Conservation (phyloP, 2,888 invertebrate genomes). For the Ormyrus labotus region DNA sequence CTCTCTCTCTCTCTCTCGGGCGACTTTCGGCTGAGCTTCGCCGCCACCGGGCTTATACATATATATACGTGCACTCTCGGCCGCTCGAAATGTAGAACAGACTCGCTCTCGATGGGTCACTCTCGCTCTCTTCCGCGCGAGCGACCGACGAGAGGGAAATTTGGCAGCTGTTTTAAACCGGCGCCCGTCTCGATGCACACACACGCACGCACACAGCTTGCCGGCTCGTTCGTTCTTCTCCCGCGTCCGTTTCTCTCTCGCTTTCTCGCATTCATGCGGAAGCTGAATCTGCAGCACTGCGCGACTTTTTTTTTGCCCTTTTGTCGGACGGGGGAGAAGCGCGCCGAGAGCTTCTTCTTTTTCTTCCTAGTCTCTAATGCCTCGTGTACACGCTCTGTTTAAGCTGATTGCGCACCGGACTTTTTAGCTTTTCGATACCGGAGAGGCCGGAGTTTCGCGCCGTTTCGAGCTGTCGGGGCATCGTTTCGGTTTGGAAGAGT, state of each 20-base stretch:
- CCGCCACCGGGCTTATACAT: not conserved
- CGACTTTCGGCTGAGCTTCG: not conserved
- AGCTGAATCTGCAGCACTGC: no score
- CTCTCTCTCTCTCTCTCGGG: no score
- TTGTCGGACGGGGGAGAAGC: no score
- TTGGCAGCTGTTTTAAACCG: conserved; percentile 74
- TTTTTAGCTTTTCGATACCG: no score
- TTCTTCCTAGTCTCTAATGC: not conserved
- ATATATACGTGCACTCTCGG: conserved; percentile 1
- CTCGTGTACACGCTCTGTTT: no score
- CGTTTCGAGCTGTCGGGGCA: no score
- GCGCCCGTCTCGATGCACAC: conserved; percentile 18
- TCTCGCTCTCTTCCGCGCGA: conserved; percentile 68
- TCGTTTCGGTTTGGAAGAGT: no score
- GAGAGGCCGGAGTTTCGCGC: no score
- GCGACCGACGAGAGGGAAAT: conserved; percentile 72
- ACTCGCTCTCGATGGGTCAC: conserved; percentile 74
- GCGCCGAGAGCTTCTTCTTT: not conserved
- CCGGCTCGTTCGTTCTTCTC: not conserved
- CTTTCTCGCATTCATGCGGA: not conserved
- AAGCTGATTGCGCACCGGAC: no score
- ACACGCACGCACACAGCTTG: not conserved
- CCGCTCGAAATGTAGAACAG: conserved; percentile 69
- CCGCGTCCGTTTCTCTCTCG: not conserved
- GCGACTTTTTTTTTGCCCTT: no score